Base-by-base conservation (phyloP, 2,797 vertebrate species). In the Threskiornis aethiopicus region DNA sequence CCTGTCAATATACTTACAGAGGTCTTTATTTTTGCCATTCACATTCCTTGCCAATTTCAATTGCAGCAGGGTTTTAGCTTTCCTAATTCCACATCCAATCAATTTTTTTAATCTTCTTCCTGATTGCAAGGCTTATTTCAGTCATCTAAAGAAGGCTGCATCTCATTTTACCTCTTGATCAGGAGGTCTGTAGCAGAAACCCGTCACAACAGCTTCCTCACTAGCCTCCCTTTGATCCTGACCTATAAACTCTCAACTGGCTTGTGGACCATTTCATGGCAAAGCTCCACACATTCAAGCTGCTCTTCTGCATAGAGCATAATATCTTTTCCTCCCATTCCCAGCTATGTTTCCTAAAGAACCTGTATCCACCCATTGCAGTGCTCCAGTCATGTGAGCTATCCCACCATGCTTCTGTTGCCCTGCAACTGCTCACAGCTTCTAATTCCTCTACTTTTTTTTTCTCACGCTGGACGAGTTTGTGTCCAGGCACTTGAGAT, bases 91-190 rank as follows among this genome's bases (percentile, higher is more conserved):
- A 46, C 31, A 41, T 16, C 17, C 35, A 82, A 89, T 81, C 57
- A 92, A 76, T 95, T 84, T 46, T 90, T 95, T 90, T 72, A 87
- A 90, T 90, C 35, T 77, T 90, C 71, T 72, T 92, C 13, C 41
- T 69, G 17, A 57, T 61, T 84, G 46, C 24, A 87, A 84, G 46
- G 8, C 13, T 92, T 42, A 16, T 71, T 93, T 89, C 58, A 76
- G 37, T 79, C 52, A 61, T 13, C 14, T 82, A 62, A 87, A 76
- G 37, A 78, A 81, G 8, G 18, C 10, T 76, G 20, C 13, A 46
- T 65, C 11, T 65, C 71, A 49, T 89, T 81, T 92, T 79, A 8
- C 26, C 29, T 33, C 19, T 80, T 54, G 17, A 55, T 87, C 33
- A 25, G 35, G 7, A 17, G 42, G 20, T 71, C n/a, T 75, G n/a